Evolutionary conservation across 2,888 invertebrate species (phyloP).

Genomic region (Toxonevra muliebris): DNA sequence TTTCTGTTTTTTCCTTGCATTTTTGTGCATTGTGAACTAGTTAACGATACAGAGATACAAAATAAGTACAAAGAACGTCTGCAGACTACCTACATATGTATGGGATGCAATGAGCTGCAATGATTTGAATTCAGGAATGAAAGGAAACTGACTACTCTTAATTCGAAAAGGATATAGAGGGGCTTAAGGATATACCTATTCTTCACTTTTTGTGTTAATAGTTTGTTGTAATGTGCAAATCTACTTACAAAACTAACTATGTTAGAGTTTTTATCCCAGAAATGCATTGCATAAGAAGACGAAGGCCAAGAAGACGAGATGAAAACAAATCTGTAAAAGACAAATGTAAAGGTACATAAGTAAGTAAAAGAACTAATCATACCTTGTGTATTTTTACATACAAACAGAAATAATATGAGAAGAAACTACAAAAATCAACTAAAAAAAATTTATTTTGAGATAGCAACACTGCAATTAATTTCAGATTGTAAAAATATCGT

Average conservation of each 20-base stretch:
- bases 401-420: not conserved
- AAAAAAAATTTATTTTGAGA: not conserved
- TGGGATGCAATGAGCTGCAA: too few species aligned
- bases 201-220: conserved; percentile 29
- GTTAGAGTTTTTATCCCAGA: conserved; percentile 16
- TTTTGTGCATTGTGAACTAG: conserved; percentile 10
- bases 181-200: not conserved
- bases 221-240: conserved; percentile 35
- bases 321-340: conserved; percentile 11
- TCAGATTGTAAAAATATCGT: too few species aligned
- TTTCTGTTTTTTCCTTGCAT: conserved; percentile 5
- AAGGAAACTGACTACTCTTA: conserved; percentile 27
- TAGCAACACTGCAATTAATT: too few species aligned
- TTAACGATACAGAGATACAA: conserved; percentile 6
- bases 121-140: not conserved
- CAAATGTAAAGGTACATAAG: too few species aligned
- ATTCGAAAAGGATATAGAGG: conserved; percentile 35
- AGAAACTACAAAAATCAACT: conserved; percentile 4
- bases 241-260: conserved; percentile 42
- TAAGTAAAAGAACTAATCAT: too few species aligned
- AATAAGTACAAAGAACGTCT: conserved; percentile 12
- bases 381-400: too few species aligned
- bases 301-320: too few species aligned
- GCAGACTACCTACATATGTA: conserved; percentile 21
- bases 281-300: too few species aligned